Base-by-base conservation (phyloP, 2,888 invertebrate genomes). In the Tanaodytes sp. region DNA sequence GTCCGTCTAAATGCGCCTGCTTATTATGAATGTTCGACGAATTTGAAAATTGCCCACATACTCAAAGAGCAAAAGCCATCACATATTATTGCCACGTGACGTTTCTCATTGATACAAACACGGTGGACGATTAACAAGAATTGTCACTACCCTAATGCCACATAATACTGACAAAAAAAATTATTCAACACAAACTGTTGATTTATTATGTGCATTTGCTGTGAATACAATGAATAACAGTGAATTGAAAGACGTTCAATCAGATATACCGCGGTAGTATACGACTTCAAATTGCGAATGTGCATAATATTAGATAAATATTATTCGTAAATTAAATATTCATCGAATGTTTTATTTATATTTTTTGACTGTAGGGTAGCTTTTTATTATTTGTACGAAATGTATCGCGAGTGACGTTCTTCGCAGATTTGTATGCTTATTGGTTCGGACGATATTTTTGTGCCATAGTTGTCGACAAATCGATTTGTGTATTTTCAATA, bases 61-160 rank as follows among this genome's bases (percentile, higher is more conserved):
- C 39, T 58, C 39, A 19, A 14, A 58, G 46, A 58, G 46, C 58
- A 58, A 48, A 39, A 46, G 30, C 48, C 58, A 58, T 58, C 18
- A 58, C 46, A 58, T 23, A 23, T 57, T 11, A 6, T 15, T 31
- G 5, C 18, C 15, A 15, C 14, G 11, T 45, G 14, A 46, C 3
- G 16, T 16, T 43, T 43, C 19, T 27, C 23, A 8, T 23, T 8
- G 8, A 23, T 23, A 23, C 23, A 23, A 23, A 23, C 8, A 23
- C 23, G 4, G 23, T 23, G 4, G 4, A 23, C 4, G 5, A 23
- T 23, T 23, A n/a, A n/a, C n/a, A n/a, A n/a, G n/a, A n/a, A n/a
- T 45, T 57, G 27, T 46, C 23, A 49, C 20, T 49, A 23, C 23
- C 8, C 8, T 23, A 23, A 23, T 23, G 23, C 23, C 23, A 23